These are phyloP conservation scores for Daktulosphaira vitifoliae DNA, from an alignment of 1,140 invertebrate genomes.

Conservation along the genomic window DNA sequence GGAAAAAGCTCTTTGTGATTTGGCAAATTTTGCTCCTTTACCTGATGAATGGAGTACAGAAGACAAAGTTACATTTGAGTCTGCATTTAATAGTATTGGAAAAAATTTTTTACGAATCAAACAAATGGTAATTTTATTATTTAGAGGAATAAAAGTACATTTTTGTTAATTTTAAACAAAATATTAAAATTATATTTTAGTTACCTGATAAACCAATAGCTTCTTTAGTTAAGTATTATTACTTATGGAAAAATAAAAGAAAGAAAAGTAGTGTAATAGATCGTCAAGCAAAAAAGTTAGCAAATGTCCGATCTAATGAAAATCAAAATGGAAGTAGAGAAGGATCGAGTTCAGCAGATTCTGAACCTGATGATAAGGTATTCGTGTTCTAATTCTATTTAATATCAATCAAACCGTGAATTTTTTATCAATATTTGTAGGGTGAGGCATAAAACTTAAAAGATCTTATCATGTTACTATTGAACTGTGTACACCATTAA, in stretches of 20 bases:
- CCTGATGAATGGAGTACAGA: constrained; percentile 98
- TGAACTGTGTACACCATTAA: constrained; percentile 25
- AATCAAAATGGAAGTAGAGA: constrained; percentile 63
- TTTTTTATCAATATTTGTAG: constrained; percentile 26
- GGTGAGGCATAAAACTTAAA: constrained; percentile 17
- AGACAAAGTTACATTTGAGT: constrained; percentile 96
- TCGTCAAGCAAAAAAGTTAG: constrained; percentile 63
- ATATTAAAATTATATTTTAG: constrained; percentile 45
- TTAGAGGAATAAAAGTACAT: constrained; percentile 8
- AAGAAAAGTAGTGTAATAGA: constrained; percentile 90
- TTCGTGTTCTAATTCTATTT: neutral
- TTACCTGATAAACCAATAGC: constrained; percentile 94
- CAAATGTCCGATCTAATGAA: constrained; percentile 47
- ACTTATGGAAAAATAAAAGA: constrained; percentile 95
- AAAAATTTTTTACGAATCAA: constrained; percentile 95
- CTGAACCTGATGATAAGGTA: constrained; percentile 83
- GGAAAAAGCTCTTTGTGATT: constrained; percentile 79
- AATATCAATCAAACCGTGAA: neutral
- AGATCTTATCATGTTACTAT: constrained; percentile 13
- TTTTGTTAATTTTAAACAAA: constrained; percentile 26
- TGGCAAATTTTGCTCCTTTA: constrained; percentile 94
- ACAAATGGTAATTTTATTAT: constrained; percentile 71
- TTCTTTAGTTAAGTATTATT: constrained; percentile 94
- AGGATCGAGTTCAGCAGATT: constrained; percentile 71
- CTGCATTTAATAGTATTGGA: constrained; percentile 95